phyloP scores from a whole-genome alignment of 2,888 invertebrate species.

The Caradrina kadenii region DNA sequence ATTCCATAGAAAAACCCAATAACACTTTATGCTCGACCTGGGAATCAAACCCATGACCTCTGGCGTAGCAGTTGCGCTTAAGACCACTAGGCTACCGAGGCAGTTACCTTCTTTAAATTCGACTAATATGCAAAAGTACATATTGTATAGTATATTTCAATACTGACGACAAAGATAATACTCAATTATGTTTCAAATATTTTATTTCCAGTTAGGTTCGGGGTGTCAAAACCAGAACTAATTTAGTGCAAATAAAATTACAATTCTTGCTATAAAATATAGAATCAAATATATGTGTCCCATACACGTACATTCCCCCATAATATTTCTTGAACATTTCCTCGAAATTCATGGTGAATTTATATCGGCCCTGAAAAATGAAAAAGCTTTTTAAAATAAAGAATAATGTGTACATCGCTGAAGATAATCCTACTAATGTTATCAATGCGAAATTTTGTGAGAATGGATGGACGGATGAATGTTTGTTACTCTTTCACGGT shows the following conservation, averaged over 20 bases:
- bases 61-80: too few relatives aligned
- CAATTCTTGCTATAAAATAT: slow-evolving; percentile 17
- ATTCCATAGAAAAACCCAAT: too few relatives aligned
- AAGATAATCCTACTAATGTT: too few relatives aligned
- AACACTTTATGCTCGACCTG: too few relatives aligned
- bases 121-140: too few relatives aligned
- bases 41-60: too few relatives aligned
- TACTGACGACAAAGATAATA: not conserved
- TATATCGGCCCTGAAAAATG: slow-evolving; percentile 22
- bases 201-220: slow-evolving; percentile 5
- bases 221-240: slow-evolving; percentile 15
- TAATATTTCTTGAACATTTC: slow-evolving; percentile 25
- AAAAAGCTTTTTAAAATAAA: not conserved
- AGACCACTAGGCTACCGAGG: too few relatives aligned
- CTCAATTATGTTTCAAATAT: not conserved
- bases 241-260: slow-evolving; percentile 19
- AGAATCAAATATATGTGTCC: slow-evolving; percentile 12
- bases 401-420: too few relatives aligned
- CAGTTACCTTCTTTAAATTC: too few relatives aligned
- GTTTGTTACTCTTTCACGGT: too few relatives aligned
- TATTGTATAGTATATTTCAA: not conserved
- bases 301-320: slow-evolving; percentile 25
- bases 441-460: too few relatives aligned
- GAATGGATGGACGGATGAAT: too few relatives aligned
- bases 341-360: slow-evolving; percentile 10